Base-by-base conservation (phyloP, 2,797 vertebrate species). In the Sebastes kiyomatsui region DNA sequence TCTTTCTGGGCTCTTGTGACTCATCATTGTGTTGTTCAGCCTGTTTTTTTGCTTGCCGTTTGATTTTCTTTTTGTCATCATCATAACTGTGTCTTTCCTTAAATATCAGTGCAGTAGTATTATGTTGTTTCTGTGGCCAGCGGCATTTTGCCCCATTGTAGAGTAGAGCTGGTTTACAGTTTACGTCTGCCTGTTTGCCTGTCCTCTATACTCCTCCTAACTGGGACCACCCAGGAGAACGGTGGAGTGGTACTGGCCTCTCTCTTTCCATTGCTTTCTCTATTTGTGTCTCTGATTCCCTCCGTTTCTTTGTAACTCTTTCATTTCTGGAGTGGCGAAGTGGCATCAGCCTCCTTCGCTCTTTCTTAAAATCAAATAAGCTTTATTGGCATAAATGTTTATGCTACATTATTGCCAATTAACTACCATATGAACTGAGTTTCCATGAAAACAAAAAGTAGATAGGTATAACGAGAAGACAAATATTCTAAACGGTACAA, bases 141-240 rank as follows among this genome's bases (percentile, higher is more conserved):
- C 67, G 87, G 92, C 91, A 89, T 94, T 91, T 84, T 95, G 96
- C 95, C 96, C 95, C 95, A 93, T 95, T 96, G 95, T 96, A 95
- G 96, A 96, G 95, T 76, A 69, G 90, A 88, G 85, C 85, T 90
- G 94, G 97, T 98, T 98, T 98, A 97, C 97, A 97, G 96, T 97
- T 97, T 96, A 96, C 97, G 97, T 97, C 96, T 97, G 96, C 96
- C 96, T 96, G 97, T 97, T 97, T 97, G 96, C 97, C 96, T 97
- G 96, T 96, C 95, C 96, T 96, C 94, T 97, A 96, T 96, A 95
- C 95, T 97, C 95, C 95, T 95, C 95, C 94, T 92, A 94, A 95
- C 94, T 79, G 64, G 95, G 98, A 98, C 97, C 98, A 99, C 98
- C 98, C 97, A 97, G 94, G 95, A 96, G 95, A 94, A 95, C 23